These are phyloP conservation scores for Salmo trutta DNA, from an alignment of 2,797 vertebrate genomes.

Conservation along the genomic window DNA sequence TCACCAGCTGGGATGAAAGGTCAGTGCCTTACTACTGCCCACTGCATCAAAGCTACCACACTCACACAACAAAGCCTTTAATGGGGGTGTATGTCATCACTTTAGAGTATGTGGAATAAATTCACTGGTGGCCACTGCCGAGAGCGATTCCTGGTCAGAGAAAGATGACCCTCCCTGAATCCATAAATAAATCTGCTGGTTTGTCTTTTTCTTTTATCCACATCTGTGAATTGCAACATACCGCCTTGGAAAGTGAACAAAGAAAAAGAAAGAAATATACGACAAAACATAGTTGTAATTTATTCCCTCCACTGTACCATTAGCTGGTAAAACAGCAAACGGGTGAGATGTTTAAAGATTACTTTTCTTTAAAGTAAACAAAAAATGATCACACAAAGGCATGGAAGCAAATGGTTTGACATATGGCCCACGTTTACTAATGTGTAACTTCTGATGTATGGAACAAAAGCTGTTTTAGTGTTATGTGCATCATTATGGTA, in stretches of 20 bases:
- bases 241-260: conserved; percentile 63
- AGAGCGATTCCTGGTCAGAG: conserved; percentile 64
- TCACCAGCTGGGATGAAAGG: conserved; percentile 77
- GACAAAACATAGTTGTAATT: conserved; percentile 3
- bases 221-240: conserved; percentile 58
- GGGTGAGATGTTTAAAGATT: conserved; percentile 21
- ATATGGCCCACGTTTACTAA: conserved; percentile 30
- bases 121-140: conserved; percentile 75
- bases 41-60: conserved; percentile 60
- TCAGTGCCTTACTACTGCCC: conserved; percentile 75
- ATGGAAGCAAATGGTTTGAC: conserved; percentile 48
- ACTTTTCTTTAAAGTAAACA: conserved; percentile 35
- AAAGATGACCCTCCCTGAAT: conserved; percentile 58
- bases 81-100: conserved; percentile 73
- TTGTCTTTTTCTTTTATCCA: conserved; percentile 66
- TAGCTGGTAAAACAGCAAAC: conserved; percentile 59
- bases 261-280: conserved; percentile 44
- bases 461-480: background rate
- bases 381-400: conserved; percentile 26
- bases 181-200: conserved; percentile 78
- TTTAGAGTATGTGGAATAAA: conserved; percentile 71
- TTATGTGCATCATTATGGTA: background rate
- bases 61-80: conserved; percentile 64
- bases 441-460: conserved; percentile 19
- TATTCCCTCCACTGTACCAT: conserved; percentile 66